Evolutionary conservation across 2,888 invertebrate genomes (phyloP), one percentile per base, ranked within the genome.

Genomic region (Drosophila paranaensis): DNA sequence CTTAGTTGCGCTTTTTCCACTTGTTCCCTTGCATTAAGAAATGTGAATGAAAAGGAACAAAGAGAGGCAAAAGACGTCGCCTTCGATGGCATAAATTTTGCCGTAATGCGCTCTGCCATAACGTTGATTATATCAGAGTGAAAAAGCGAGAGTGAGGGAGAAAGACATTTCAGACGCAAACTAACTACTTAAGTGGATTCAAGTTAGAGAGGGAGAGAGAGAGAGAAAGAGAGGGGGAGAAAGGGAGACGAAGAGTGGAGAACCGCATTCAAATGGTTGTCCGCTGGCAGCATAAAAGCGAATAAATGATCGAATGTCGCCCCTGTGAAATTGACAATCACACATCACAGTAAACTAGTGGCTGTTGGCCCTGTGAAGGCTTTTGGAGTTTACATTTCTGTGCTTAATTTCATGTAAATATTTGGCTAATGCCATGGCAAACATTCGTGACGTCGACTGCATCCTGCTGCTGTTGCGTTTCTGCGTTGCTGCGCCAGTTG

Each of bases 41-140:
- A 77, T 79, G 79, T 58, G 69, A 40, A 71, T 67, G 69, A 58
- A 80, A 88, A 62, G 70, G 54, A 50, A 65, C 42, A 51, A 45
- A 58, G 20, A 50, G n/a, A 58, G 43, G 42, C 54, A 42, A 74
- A 74, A 48, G 55, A 16, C 37, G 42, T 58, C 62, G 62, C 35
- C 71, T 53, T 56, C 75, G 58, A 55, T 54, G 63, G 73, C 88
- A 89, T 85, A 75, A 85, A 89, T 84, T 83, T 71, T 25, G 58
- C 53, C 72, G 64, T 84, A 87, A 89, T 89, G 87, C 60, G 62
- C 58, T 72, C 58, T 72, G 74, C 71, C 84, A 87, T 83, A 84
- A 87, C 71, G 88, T 81, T 84, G 89, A 89, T 89, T 81, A 84
- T 73, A 68, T 68, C 54, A 48, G 35, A 62, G 56, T 13, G 25